Evolutionary conservation across 2,888 invertebrate species (phyloP), one percentile per base, ranked within the genome.

Genomic region (Drosophila aldrichi): DNA sequence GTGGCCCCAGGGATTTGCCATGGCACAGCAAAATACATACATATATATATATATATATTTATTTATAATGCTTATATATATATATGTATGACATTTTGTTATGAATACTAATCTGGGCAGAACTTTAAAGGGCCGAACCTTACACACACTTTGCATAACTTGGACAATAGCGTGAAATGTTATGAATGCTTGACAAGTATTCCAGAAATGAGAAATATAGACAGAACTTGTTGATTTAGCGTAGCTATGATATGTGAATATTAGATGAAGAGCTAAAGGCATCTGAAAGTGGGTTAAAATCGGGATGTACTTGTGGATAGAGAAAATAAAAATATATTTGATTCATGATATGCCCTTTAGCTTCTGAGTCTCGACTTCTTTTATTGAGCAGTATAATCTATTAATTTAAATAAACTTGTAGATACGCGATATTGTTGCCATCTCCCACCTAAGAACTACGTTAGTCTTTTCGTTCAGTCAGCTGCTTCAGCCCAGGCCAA

Each of bases 21-120:
- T 32, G 64, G 70, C 61, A 69, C 69, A 70, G 62, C 83, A 67
- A 32, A 36, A 52, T 22, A 38, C 22, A 22, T 36, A 41, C 18
- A 51, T 20, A 74, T 65, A 70, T 77, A 73, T 65, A 55, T 58
- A 25, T 12, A 48, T 44, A 22, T 20, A 12, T 22, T 6, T 43
- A 43, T 20, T 20, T 43, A 12, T 43, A 41, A 40, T 40, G 40
- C n/a, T 16, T 16, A 38, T 16, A 29, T 46, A 25, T 25, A 16
- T 22, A 16, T 44, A 84, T 90, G 79, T 87, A 79, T 85, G 82
- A 79, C 79, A 89, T 89, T 81, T 86, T 78, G 91, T 79, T 90
- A 88, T 91, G 91, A 90, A 91, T 91, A 91, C 90, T 88, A 91
- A 91, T 89, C 81, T 41, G 16, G 44, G 49, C 16, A 29, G 46